phyloP scores from a whole-genome alignment of 2,113 vertebrate genomes.

The Clupea harengus region DNA sequence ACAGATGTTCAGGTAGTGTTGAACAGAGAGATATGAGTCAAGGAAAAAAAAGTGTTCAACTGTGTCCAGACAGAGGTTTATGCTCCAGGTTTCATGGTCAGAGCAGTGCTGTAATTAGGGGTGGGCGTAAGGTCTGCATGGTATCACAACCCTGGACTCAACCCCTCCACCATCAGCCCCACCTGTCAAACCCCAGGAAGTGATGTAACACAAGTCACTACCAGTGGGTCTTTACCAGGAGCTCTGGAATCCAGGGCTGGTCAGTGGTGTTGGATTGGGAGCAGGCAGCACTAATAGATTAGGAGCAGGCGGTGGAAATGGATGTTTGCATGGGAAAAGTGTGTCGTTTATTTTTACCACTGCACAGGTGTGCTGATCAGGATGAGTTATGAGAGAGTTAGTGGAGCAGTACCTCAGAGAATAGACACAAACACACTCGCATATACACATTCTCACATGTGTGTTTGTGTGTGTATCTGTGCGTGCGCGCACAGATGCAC shows the following conservation, averaged over 20 bases:
- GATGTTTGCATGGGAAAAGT: conserved; percentile 28
- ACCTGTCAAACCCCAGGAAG: not conserved
- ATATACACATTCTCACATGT: not conserved
- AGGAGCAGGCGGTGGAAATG: not conserved
- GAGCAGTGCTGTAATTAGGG: no score
- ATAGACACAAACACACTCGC: not conserved
- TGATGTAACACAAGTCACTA: not conserved
- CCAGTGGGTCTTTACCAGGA: not conserved
- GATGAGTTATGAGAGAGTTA: conserved; percentile 52
- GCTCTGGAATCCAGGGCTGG: not conserved
- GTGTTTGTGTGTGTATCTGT: not conserved
- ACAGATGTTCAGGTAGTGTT: no score
- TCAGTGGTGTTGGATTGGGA: not conserved
- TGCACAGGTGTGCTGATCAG: conserved; percentile 52
- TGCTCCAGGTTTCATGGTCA: no score
- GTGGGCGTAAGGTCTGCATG: no score
- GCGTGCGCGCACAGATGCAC: no score
- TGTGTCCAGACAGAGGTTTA: no score
- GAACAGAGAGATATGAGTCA: no score
- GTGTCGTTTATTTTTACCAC: conserved; percentile 45
- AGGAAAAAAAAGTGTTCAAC: no score
- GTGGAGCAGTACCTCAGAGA: conserved; percentile 51
- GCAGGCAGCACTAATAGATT: not conserved
- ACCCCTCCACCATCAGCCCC: not conserved
- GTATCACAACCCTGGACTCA: not conserved